Evolutionary conservation across 2,113 vertebrate species (phyloP), one percentile per base, ranked within the genome.

Genomic region (Bubo bubo): DNA sequence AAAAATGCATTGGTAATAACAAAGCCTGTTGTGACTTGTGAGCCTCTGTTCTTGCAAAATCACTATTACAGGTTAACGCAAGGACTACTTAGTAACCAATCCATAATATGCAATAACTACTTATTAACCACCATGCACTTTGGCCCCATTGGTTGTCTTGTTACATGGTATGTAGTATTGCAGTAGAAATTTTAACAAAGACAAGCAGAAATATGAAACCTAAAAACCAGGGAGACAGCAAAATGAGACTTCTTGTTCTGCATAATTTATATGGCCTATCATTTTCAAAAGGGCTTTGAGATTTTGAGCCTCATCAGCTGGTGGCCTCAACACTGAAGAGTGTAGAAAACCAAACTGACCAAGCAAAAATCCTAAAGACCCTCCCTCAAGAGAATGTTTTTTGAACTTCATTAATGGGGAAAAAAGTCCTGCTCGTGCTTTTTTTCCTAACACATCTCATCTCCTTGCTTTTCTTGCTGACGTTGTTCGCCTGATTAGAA

Each of bases 401-500:
- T 43, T 16, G 6, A 59, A 32, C 12, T 18, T 16, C 30, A 35
- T 6, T 20, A 37, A 41, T 1, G 45, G 30, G 5, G 2, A 11
- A 34, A 56, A 4, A 30, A 17, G 2, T 2, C 4, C 7, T 18
- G 47, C 43, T 14, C 28, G 15, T 14, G 56, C 10, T 14, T 41
- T 7, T 13, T 14, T 14, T 35, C 11, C 37, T 24, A 18, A 52
- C 23, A 5, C 20, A 28, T 3, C 24, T 15, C 49, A 10, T 12
- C 37, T 3, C 10, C 49, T 64, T 9, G 53, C 58, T 27, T 26
- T 47, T 18, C 10, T 8, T 0, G 7, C 49, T 32, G 24, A 4
- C 21, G 32, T 12, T 41, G 5, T 9, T 2, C 4, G 0, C 37
- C 37, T 2, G 41, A 24, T 47, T 6, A 5, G 12, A 59, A 21